Evolutionary conservation across 2,113 vertebrate species (phyloP), one percentile per base, ranked within the genome.

Genomic region (Pseudorectes ferrugineus): DNA sequence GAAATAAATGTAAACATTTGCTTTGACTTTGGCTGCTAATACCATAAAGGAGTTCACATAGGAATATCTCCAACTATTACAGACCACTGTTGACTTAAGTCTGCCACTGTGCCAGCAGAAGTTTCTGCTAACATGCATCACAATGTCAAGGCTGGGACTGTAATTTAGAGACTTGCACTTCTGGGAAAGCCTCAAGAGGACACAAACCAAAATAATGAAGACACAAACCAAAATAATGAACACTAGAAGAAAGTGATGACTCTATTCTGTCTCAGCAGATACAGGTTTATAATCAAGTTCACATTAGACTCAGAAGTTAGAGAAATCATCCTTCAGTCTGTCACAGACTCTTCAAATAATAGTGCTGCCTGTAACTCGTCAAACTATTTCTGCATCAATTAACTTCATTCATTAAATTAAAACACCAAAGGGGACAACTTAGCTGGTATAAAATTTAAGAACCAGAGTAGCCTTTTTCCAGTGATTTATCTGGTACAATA

Each of bases 391-490:
- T 81, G 70, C 68, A 93, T 88, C 74, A 97, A 96, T 91, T 97
- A 93, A 94, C 42, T 58, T 55, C 12, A 58, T 95, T 72, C 61
- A 89, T 91, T 96, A 95, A 94, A 95, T 92, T 95, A 89, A 96
- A 96, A 66, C 42, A 83, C 94, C 58, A 62, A 92, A 82, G 75
- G 62, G 65, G 89, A 89, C 76, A 87, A 85, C 51, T 89, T 89
- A 83, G 51, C 62, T 73, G 54, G 81, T 62, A 55, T 40, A 93
- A 94, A 92, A 86, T 52, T 76, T 65, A 71, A 77, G 35, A 93
- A 87, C 8, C 15, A 57, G 59, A 77, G 51, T 59, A 72, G 70
- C 22, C 23, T 92, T 92, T 97, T 85, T 12, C 46, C 35, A 57
- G 33, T 89, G 62, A 91, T 83, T 85, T 89, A 92, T 93, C 89